Evolutionary conservation across 2,888 invertebrate genomes (phyloP).

Genomic region (Cecidostiba fungosa): DNA sequence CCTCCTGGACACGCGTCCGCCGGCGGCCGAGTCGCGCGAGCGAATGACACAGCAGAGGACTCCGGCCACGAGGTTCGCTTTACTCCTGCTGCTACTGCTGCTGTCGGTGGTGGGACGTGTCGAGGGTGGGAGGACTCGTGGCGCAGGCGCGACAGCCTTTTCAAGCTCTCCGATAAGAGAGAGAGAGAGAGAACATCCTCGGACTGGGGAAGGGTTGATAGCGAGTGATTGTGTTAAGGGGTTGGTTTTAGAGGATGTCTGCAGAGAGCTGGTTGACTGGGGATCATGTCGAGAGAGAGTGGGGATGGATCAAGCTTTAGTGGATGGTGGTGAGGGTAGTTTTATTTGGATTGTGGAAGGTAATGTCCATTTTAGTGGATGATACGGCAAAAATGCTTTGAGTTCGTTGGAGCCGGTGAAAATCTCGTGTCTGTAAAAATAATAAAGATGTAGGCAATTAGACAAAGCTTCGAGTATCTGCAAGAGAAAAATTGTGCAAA

Average conservation of each 20-base stretch:
- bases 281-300: not conserved
- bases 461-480: too few relatives aligned
- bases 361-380: not conserved
- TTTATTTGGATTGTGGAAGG: not conserved
- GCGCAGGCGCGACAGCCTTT: not conserved
- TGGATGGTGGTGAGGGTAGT: not conserved
- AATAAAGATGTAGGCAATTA: too few relatives aligned
- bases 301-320: not conserved
- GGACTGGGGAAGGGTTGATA: conserved; percentile 7
- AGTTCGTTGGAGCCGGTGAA: not conserved
- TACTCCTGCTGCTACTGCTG: not conserved
- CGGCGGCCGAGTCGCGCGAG: conserved; percentile 73
- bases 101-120: not conserved
- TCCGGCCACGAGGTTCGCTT: conserved; percentile 20
- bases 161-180: not conserved
- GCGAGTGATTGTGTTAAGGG: not conserved
- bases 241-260: not conserved
- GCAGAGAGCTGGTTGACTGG: not conserved
- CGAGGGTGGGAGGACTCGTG: conserved; percentile 21
- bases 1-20: conserved; percentile 67
- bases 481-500: too few relatives aligned
- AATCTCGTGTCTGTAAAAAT: not conserved
- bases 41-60: conserved; percentile 71
- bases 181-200: not conserved
- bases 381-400: not conserved